Evolutionary conservation across 2,113 vertebrate genomes (phyloP), one percentile per base, ranked within the genome.

Genomic region (Cairina moschata): DNA sequence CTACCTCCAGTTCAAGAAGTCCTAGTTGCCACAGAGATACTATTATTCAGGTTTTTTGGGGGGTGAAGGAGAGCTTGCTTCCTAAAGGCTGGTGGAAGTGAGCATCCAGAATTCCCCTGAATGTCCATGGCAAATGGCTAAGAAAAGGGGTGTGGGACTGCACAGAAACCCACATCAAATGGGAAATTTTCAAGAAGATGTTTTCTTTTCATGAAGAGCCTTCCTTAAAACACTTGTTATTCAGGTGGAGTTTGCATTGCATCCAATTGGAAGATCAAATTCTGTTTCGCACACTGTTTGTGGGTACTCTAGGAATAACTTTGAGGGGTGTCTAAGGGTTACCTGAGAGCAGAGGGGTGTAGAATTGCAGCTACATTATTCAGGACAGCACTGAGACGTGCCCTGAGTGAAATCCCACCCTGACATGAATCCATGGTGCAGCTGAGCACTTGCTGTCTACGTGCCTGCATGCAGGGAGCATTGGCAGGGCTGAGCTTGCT

Each of bases 381-480:
- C 31, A 42, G 34, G 32, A 7, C 50, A 42, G n/a, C 28, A 26
- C 50, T 73, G 44, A 75, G 21, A 52, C 13, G 2, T 3, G 2
- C 54, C 52, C 58, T 38, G 59, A 83, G 38, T 36, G 66, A 66
- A 59, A 44, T n/a, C 16, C 32, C 38, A 48, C 13, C 25, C 40
- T n/a, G 76, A 40, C 20, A 55, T 0, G 0, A 44, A 25, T 16
- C 36, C 1, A 1, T 32, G 55, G 29, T 8, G 14, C 46, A 26
- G 18, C 2, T 38, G 54, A 65, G 40, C 9, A 17, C 26, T 60
- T 8, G 2, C 8, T 76, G 40, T 14, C 52, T 56, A 6, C 0
- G 0, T 34, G 10, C 21, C n/a, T 54, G 17, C 25, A 8, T 11
- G 8, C 17, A 50, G 36, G 56, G 25, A 56, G 11, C 1, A 0